phyloP scores from a whole-genome alignment of 2,797 vertebrate genomes.

The Pseudochirops cupreus region DNA sequence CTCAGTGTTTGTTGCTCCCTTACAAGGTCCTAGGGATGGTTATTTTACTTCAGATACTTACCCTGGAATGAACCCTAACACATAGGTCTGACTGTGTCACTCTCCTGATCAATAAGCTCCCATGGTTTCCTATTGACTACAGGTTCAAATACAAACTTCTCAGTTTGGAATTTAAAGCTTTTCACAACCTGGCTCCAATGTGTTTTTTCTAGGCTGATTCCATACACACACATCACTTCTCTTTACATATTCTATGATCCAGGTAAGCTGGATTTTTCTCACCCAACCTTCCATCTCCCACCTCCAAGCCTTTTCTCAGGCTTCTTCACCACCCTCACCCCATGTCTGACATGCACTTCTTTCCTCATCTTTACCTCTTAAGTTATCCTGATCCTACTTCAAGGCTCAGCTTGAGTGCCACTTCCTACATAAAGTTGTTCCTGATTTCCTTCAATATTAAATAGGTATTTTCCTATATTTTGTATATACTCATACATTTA shows the following conservation, averaged over 20 bases:
- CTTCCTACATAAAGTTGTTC: neutral
- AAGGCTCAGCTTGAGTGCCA: neutral
- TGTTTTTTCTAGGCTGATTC: neutral
- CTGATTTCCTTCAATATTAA: neutral
- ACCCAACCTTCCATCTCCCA: neutral
- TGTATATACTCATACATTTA: neutral
- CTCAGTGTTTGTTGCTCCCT: neutral
- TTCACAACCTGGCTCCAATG: neutral
- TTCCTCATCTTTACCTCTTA: neutral
- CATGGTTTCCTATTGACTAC: neutral
- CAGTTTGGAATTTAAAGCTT: neutral
- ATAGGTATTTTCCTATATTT: neutral
- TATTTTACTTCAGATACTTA: constrained; percentile 24
- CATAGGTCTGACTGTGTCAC: neutral
- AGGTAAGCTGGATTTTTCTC: neutral
- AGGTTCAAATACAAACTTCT: neutral
- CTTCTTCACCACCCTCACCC: neutral
- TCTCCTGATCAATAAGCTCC: neutral
- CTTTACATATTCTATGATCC: neutral
- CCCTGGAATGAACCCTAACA: constrained; percentile 42
- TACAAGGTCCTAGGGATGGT: neutral
- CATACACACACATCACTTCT: neutral
- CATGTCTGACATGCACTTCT: neutral
- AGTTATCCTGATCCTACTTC: neutral
- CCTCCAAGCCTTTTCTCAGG: neutral